Conservation (phyloP, 1,140 invertebrate genomes). For the Diachasma alloeum region DNA sequence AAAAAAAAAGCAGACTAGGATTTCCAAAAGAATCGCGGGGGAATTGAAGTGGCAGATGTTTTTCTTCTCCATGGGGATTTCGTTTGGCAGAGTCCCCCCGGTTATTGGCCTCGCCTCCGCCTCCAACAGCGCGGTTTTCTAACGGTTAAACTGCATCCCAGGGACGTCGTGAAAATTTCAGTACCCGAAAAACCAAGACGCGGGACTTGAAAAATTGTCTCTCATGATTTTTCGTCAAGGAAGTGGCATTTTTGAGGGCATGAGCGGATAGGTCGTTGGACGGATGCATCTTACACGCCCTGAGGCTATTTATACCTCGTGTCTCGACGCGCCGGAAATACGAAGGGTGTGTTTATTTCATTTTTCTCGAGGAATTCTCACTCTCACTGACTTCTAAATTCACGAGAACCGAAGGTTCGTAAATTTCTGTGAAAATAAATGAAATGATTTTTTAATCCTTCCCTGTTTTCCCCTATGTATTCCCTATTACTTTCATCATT, state of each 20-base stretch:
- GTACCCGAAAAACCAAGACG: not conserved
- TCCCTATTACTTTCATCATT: too few species aligned
- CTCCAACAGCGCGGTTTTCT: not conserved
- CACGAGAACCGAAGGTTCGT: not conserved
- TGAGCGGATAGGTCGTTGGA: not conserved
- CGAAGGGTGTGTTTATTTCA: constrained; percentile 1
- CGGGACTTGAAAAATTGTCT: not conserved
- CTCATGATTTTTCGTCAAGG: not conserved
- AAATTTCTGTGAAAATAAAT: too few species aligned
- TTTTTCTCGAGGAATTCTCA: not conserved
- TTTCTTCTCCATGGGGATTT: not conserved
- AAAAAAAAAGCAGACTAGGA: not conserved
- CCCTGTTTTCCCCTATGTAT: too few species aligned
- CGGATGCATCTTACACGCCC: constrained; percentile 2
- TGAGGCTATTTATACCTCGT: not conserved
- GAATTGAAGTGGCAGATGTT: not conserved
- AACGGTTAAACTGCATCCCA: not conserved
- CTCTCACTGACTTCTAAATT: not conserved
- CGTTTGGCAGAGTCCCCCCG: not conserved
- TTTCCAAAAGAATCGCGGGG: not conserved
- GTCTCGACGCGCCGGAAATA: constrained; percentile 6
- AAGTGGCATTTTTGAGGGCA: not conserved
- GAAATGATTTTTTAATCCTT: too few species aligned
- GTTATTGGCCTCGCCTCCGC: not conserved
- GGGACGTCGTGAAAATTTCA: not conserved